Evolutionary conservation across 2,113 vertebrate species (phyloP), one percentile per base, ranked within the genome.

Genomic region (Python bivittatus): DNA sequence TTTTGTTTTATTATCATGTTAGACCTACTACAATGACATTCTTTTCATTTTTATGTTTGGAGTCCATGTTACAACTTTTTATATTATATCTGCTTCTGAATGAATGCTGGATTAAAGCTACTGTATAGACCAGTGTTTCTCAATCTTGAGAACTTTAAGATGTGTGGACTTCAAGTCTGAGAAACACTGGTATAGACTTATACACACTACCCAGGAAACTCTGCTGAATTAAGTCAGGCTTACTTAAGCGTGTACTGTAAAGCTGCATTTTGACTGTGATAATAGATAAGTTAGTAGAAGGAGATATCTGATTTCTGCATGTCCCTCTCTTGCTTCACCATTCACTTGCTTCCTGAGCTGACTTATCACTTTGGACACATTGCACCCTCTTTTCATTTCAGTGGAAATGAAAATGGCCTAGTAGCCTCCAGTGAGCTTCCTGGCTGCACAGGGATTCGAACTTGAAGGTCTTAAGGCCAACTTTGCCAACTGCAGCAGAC

Each of bases 21-120:
- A 87, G 44, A 85, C 23, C 27, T 23, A 84, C 4, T 48, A 90
- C 88, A 61, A n/a, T 29, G 61, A 58, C 53, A 95, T 95, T 95
- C 89, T 20, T 58, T 3, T 48, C 17, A 92, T 89, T 10, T 3
- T 33, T 86, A 17, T 72, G 1, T 94, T 95, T 92, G 91, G 83
- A 92, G 60, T 38, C 44, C 87, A 4, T 20, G 54, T 86, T 53
- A 52, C 68, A 52, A 85, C 44, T 72, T 93, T 52, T 54, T 90
- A 60, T 0, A 93, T 89, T 89, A 13, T 33, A 0, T 0, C 84
- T 8, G 3, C 72, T 94, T 38, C 1, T 42, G n/a, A 94, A 84
- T 88, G 94, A 0, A 33, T 38, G 88, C 93, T 92, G 84, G 90
- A 86, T 52, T 54, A 86, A 86, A 52, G 48, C 52, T 86, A 29